These are phyloP conservation scores for Montipora cactus DNA, from an alignment of 64 coral and sea anemone species.

Conservation along the genomic window DNA sequence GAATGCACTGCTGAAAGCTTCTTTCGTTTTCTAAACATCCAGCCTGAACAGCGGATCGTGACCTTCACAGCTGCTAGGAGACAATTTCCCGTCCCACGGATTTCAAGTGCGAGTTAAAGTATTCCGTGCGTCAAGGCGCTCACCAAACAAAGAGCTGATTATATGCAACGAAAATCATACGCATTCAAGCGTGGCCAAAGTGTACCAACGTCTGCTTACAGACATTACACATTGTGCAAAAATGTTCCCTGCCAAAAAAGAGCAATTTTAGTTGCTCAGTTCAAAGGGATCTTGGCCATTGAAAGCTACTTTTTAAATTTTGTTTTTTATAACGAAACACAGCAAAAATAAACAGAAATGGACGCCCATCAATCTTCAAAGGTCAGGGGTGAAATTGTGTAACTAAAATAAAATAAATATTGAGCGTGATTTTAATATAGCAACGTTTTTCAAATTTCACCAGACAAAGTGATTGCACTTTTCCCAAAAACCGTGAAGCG, in stretches of 20 bases:
- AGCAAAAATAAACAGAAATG: neutral
- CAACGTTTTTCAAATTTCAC: too few species aligned
- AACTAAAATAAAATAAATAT: neutral
- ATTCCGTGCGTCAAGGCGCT: slow-evolving; percentile 1
- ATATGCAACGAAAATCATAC: slow-evolving; percentile 6
- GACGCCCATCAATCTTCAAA: neutral
- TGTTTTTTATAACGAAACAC: neutral
- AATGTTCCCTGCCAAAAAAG: too few species aligned
- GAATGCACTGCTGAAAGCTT: neutral
- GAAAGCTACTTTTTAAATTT: neutral
- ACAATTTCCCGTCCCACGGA: neutral
- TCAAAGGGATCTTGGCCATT: too few species aligned
- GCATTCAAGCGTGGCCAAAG: slow-evolving; percentile 46
- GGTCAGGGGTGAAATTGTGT: too few species aligned
- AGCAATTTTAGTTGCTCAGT: too few species aligned
- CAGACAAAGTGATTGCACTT: too few species aligned
- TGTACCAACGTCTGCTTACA: neutral
- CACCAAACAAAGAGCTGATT: neutral
- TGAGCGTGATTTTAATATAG: neutral
- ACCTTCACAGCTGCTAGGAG: neutral
- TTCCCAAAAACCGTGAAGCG: too few species aligned
- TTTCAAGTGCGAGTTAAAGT: neutral
- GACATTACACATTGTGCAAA: neutral
- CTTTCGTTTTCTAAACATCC: neutral
- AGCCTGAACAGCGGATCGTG: neutral